Percentiles rank a stretch among this genome's conserved stretches.
These are phyloP conservation scores for Lutraria rhynchaena DNA, from an alignment of 1,140 invertebrate genomes.

Conservation along the genomic window DNA sequence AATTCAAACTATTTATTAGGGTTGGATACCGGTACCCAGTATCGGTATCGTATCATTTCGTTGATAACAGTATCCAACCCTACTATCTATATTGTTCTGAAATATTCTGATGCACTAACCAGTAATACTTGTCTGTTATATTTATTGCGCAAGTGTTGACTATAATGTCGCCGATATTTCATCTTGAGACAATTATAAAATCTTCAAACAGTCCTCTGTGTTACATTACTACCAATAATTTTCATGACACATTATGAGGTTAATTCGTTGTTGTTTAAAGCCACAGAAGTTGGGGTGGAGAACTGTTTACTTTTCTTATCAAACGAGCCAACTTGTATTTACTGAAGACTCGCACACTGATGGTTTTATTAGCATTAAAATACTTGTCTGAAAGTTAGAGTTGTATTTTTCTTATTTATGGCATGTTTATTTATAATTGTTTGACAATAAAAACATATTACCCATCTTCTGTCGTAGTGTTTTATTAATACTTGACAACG, in stretches of 20 bases:
- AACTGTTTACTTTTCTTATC: constrained; percentile 23
- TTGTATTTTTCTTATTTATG: constrained; percentile 35
- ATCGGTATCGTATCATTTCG: too few relatives aligned
- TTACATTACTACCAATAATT: not conserved
- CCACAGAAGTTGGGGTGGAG: not conserved
- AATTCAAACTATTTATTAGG: too few relatives aligned
- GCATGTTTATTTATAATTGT: constrained; percentile 15
- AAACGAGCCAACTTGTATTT: not conserved
- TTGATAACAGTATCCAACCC: too few relatives aligned
- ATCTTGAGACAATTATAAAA: constrained; percentile 29
- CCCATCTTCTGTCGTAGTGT: not conserved
- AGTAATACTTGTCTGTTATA: too few relatives aligned
- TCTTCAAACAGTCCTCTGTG: constrained; percentile 2
- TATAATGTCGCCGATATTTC: constrained; percentile 28
- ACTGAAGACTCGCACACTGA: not conserved
- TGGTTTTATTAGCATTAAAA: not conserved
- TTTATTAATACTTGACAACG: constrained; percentile 20
- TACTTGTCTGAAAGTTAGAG: not conserved
- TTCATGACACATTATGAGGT: not conserved
- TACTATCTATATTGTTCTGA: too few relatives aligned
- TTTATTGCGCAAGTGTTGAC: too few relatives aligned
- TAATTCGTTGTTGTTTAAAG: not conserved
- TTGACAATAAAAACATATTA: not conserved
- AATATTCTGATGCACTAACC: too few relatives aligned
- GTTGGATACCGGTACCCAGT: too few relatives aligned